Evolutionary conservation across 2,888 invertebrate genomes (phyloP).

Genomic region (Strigamia crassipes): DNA sequence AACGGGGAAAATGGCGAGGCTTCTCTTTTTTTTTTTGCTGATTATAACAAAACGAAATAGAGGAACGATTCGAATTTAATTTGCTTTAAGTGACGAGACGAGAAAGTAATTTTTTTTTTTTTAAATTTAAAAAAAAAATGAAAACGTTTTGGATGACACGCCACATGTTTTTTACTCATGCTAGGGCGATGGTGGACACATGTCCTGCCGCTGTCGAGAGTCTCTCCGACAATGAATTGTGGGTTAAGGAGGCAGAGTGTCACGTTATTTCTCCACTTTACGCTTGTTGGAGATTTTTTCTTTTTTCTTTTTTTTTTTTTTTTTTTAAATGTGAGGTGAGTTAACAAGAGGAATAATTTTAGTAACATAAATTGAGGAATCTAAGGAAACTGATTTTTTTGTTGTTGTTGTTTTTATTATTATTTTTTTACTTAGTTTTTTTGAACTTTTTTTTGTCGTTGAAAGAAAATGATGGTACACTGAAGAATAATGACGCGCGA

Average conservation of each 20-base stretch:
- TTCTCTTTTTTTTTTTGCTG: background rate
- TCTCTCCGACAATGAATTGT: background rate
- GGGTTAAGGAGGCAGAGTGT: background rate
- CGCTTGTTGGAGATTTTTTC: conserved; percentile 1
- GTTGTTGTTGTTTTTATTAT: background rate
- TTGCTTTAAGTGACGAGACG: background rate
- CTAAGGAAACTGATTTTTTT: background rate
- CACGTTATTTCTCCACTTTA: background rate
- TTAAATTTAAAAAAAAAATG: background rate
- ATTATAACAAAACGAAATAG: background rate
- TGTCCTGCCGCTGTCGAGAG: background rate
- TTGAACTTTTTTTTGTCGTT: background rate
- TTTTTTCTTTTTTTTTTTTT: background rate
- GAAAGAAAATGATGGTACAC: background rate
- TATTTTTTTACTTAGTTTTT: background rate
- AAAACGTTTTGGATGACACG: background rate
- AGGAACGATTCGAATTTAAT: conserved; percentile 1
- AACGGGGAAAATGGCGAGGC: background rate
- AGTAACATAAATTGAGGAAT: conserved; percentile 1
- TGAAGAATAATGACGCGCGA: conserved; percentile 18
- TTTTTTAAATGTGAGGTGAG: background rate
- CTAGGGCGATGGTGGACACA: background rate
- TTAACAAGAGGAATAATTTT: conserved; percentile 13
- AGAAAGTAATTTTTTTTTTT: background rate
- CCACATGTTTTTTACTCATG: conserved; percentile 3